Conservation (phyloP, 2,888 invertebrate genomes). For the Conops quadrifasciatus region DNA sequence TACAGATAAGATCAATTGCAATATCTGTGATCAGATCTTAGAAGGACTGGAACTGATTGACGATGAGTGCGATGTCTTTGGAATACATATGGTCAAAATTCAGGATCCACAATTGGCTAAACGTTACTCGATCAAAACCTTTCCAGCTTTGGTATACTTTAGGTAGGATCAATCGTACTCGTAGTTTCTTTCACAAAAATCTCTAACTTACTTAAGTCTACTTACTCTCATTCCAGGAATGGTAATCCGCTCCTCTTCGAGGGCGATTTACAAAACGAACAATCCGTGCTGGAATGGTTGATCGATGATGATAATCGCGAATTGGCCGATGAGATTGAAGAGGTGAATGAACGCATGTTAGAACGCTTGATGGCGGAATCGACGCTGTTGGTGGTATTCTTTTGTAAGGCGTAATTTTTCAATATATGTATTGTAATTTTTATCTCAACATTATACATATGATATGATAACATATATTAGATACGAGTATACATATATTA, state of each 20-base stretch:
- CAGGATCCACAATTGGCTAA: slow-evolving; percentile 91
- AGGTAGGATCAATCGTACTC: slow-evolving; percentile 67
- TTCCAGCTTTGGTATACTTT: slow-evolving; percentile 91
- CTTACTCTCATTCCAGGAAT: slow-evolving; percentile 69
- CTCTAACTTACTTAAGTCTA: not conserved
- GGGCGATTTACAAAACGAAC: slow-evolving; percentile 92
- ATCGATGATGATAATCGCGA: slow-evolving; percentile 93
- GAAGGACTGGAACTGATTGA: slow-evolving; percentile 89
- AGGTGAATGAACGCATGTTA: slow-evolving; percentile 89
- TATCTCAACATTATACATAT: not conserved
- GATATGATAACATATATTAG: too few species aligned
- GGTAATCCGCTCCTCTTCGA: slow-evolving; percentile 89
- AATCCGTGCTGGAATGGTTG: slow-evolving; percentile 90
- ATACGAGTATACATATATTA: not conserved
- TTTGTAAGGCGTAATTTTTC: slow-evolving; percentile 73
- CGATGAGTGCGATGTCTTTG: slow-evolving; percentile 91
- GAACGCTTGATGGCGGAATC: slow-evolving; percentile 85
- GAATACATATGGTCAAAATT: slow-evolving; percentile 93
- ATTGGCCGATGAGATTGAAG: slow-evolving; percentile 92
- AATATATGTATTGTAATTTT: not conserved
- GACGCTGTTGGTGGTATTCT: slow-evolving; percentile 88
- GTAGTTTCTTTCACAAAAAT: too few species aligned
- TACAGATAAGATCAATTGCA: slow-evolving; percentile 87
- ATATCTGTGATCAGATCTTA: slow-evolving; percentile 89
- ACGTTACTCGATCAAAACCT: slow-evolving; percentile 92